Conservation (phyloP, 2,888 invertebrate species). For the Watsonalla binaria region DNA sequence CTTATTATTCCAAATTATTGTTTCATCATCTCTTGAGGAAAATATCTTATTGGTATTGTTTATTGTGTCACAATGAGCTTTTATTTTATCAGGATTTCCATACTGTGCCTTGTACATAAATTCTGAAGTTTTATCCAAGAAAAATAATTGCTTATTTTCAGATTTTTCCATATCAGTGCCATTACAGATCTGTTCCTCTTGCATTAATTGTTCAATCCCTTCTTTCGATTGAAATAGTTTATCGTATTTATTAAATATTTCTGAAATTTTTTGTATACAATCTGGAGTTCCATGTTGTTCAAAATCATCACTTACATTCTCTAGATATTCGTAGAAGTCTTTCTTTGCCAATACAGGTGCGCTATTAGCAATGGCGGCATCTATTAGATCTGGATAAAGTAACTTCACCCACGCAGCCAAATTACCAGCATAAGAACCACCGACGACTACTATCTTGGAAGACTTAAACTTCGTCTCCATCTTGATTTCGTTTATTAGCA, state of each 20-base stretch:
- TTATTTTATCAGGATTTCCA: constrained; percentile 40
- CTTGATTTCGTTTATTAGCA: constrained; percentile 42
- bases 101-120: constrained; percentile 56
- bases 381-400: constrained; percentile 54
- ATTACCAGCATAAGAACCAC: constrained; percentile 65
- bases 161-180: constrained; percentile 42
- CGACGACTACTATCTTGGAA: constrained; percentile 60
- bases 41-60: constrained; percentile 17
- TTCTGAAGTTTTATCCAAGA: constrained; percentile 35
- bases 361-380: constrained; percentile 63
- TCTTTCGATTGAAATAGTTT: constrained; percentile 35
- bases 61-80: constrained; percentile 37
- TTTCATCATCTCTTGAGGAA: constrained; percentile 24
- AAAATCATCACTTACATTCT: constrained; percentile 56
- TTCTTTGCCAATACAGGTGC: constrained; percentile 62
- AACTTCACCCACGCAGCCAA: constrained; percentile 65
- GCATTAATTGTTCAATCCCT: constrained; percentile 47
- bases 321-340: constrained; percentile 62
- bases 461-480: constrained; percentile 26
- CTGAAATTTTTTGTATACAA: constrained; percentile 42
- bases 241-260: constrained; percentile 47
- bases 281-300: constrained; percentile 46
- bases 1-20: constrained; percentile 29
- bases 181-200: constrained; percentile 56
- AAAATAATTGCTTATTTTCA: constrained; percentile 57